Percentiles rank a stretch among this genome's conserved stretches.
Evolutionary conservation across 2,888 invertebrate genomes (phyloP).

Genomic region (Tiliacea citrago): DNA sequence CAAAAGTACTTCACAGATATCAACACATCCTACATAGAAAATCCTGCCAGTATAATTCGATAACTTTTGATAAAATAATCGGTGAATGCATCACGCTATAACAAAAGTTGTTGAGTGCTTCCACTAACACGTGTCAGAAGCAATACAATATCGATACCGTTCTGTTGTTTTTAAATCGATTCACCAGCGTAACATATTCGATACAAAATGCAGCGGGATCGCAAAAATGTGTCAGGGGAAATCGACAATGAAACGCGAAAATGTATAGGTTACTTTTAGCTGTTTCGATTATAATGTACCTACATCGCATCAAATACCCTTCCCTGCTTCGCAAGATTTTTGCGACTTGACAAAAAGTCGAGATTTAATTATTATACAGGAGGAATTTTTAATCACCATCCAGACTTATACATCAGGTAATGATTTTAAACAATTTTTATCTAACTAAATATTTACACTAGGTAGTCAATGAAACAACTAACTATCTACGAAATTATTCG

Average conservation of each 20-base stretch:
- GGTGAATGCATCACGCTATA: slow-evolving; percentile 1
- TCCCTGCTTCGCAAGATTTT: neutral
- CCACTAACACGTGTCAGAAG: slow-evolving; percentile 47
- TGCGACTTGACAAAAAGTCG: neutral
- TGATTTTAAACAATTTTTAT: no score
- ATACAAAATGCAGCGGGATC: slow-evolving; percentile 51
- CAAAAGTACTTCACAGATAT: slow-evolving; percentile 7
- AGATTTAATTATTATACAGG: no score
- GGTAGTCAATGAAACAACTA: no score
- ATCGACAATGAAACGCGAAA: slow-evolving; percentile 29
- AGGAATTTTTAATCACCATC: no score
- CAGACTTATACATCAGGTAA: no score
- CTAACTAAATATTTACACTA: no score
- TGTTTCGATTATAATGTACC: neutral
- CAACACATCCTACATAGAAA: neutral
- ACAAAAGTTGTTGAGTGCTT: slow-evolving; percentile 36
- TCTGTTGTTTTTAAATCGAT: slow-evolving; percentile 57
- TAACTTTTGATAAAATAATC: slow-evolving; percentile 15
- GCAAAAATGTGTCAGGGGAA: slow-evolving; percentile 47
- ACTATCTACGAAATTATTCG: no score
- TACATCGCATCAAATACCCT: no score
- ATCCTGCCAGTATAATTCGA: neutral
- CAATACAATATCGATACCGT: slow-evolving; percentile 48
- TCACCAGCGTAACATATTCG: slow-evolving; percentile 49
- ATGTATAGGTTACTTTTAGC: slow-evolving; percentile 4